Percentiles rank a stretch among this genome's conserved stretches.
phyloP scores from a whole-genome alignment of 2,888 invertebrate species.

The Drosophila kuntzei region DNA sequence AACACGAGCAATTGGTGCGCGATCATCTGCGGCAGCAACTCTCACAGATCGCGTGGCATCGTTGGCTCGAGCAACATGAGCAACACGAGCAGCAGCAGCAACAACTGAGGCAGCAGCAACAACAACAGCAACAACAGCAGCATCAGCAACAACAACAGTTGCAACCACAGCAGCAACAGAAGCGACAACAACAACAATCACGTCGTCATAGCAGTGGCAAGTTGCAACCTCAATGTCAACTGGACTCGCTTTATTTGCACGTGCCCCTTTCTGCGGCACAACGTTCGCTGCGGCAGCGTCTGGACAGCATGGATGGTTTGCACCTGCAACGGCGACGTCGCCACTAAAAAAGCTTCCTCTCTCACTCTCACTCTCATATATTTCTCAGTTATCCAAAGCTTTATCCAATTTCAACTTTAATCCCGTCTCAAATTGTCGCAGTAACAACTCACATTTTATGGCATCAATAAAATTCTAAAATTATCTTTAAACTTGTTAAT shows the following conservation, averaged over 20 bases:
- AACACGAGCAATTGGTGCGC: constrained; percentile 3
- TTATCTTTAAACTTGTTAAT: background rate
- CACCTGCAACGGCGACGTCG: constrained; percentile 10
- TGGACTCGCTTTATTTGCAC: constrained; percentile 20
- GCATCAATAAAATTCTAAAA: constrained; percentile 13
- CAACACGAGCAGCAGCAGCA: background rate
- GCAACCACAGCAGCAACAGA: background rate
- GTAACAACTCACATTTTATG: background rate
- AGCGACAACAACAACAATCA: background rate
- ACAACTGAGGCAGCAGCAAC: background rate
- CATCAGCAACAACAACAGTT: background rate
- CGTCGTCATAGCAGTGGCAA: background rate
- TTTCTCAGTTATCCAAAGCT: background rate
- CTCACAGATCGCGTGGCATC: constrained; percentile 49
- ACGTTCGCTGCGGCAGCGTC: constrained; percentile 31
- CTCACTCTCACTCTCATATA: background rate
- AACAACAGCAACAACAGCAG: background rate
- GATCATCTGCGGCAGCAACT: constrained; percentile 36
- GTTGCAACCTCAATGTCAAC: background rate
- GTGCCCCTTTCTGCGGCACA: constrained; percentile 49
- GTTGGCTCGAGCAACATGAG: constrained; percentile 41
- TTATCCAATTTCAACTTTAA: background rate
- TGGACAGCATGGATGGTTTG: constrained; percentile 5
- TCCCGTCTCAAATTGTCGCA: background rate
- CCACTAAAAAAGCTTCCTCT: background rate